A percentile compares a stretch with the other conserved stretches of the same genome.
phyloP scores from a whole-genome alignment of 2,888 invertebrate species.

The Sarcophaga variegata region DNA sequence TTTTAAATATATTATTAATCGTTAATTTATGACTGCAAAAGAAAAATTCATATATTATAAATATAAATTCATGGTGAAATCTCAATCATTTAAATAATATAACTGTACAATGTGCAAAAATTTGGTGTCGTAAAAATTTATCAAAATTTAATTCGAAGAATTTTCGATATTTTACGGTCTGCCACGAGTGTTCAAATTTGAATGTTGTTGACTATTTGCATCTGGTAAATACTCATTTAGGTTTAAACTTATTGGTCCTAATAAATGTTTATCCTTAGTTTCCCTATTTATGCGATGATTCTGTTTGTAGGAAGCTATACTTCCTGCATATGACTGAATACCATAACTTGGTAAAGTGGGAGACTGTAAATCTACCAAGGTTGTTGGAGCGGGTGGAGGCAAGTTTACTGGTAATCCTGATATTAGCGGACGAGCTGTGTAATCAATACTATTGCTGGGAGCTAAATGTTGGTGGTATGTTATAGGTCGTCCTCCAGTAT shows the following conservation, averaged over 20 bases:
- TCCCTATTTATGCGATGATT: slow-evolving; percentile 79
- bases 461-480: slow-evolving; percentile 42
- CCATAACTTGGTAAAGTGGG: slow-evolving; percentile 72
- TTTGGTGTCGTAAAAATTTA: neutral
- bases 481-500: slow-evolving; percentile 51
- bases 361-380: slow-evolving; percentile 54
- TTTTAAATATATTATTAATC: no score
- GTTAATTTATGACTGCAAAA: no score
- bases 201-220: slow-evolving; percentile 71
- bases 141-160: neutral
- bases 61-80: neutral
- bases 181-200: slow-evolving; percentile 71
- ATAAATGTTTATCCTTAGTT: slow-evolving; percentile 75
- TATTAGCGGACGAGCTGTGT: slow-evolving; percentile 70
- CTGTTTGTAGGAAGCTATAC: slow-evolving; percentile 73
- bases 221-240: slow-evolving; percentile 79
- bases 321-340: slow-evolving; percentile 74
- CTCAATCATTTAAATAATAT: slow-evolving; percentile 8
- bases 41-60: no score
- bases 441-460: slow-evolving; percentile 69
- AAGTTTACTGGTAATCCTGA: slow-evolving; percentile 68
- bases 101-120: neutral
- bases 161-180: slow-evolving; percentile 69
- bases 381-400: slow-evolving; percentile 53
- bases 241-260: slow-evolving; percentile 76